These are phyloP conservation scores for Nyctibius grandis DNA, from an alignment of 2,797 vertebrate genomes.

Conservation along the genomic window DNA sequence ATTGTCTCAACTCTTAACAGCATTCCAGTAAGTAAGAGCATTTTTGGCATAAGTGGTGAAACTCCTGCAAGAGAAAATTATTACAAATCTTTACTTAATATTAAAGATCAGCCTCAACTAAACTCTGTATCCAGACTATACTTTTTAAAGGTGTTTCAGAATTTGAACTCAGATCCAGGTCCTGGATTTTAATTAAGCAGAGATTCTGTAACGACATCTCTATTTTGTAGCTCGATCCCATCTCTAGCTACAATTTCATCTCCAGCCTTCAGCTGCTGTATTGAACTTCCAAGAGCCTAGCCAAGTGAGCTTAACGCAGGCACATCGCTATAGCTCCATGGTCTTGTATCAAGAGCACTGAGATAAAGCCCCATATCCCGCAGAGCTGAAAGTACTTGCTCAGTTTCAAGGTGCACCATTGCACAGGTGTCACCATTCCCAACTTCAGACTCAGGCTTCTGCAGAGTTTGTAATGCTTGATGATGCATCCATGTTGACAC, in stretches of 20 bases:
- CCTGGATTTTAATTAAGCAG: background rate
- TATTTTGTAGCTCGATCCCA: background rate
- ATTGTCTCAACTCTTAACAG: background rate
- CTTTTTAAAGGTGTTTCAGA: background rate
- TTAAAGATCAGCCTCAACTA: background rate
- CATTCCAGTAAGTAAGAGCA: background rate
- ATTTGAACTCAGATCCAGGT: background rate
- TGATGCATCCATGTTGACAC: background rate
- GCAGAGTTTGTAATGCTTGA: background rate
- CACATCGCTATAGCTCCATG: background rate
- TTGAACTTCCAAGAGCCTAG: background rate
- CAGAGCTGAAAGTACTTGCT: background rate
- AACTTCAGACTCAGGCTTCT: background rate
- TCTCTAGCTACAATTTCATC: background rate
- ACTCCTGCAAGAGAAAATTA: background rate
- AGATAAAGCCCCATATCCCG: background rate
- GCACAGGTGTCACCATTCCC: background rate
- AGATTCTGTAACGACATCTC: background rate
- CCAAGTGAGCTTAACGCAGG: background rate
- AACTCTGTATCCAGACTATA: background rate
- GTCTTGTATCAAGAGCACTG: background rate
- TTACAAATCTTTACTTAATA: background rate
- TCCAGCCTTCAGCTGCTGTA: background rate
- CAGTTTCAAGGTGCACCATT: background rate
- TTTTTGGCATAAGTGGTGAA: constrained; percentile 16